These are phyloP conservation scores for Choloepus didactylus DNA, from an alignment of 2,797 vertebrate genomes.

Conservation along the genomic window DNA sequence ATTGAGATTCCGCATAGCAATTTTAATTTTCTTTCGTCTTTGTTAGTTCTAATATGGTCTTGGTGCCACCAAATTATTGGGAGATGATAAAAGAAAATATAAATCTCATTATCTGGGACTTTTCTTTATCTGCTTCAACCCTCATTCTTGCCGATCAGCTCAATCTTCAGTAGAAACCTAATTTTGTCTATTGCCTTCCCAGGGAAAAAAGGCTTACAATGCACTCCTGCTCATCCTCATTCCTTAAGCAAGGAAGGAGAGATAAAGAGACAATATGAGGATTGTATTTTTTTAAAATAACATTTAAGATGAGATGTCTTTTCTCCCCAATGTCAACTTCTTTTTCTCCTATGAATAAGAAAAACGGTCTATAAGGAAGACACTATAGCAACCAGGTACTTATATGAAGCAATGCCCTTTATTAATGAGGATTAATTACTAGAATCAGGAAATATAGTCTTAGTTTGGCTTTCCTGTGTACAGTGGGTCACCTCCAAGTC, in stretches of 20 bases:
- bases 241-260: slow-evolving; percentile 21
- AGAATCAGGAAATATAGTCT: not conserved
- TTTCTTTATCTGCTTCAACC: slow-evolving; percentile 62
- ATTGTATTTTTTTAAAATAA: slow-evolving; percentile 3
- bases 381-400: not conserved
- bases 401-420: not conserved
- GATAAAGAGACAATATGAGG: slow-evolving; percentile 35
- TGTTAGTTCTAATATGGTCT: not conserved
- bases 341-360: slow-evolving; percentile 51
- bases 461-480: not conserved
- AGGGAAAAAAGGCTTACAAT: not conserved
- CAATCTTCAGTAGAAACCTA: slow-evolving; percentile 51
- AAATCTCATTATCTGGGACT: slow-evolving; percentile 61
- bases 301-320: slow-evolving; percentile 49
- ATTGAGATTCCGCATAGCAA: not conserved
- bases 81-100: slow-evolving; percentile 68
- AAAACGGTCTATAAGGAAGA: not conserved
- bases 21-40: slow-evolving; percentile 60
- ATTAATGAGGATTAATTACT: not conserved
- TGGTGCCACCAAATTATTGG: not conserved
- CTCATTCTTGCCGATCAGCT: slow-evolving; percentile 56
- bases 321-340: not conserved
- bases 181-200: slow-evolving; percentile 55
- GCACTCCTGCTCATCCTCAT: not conserved
- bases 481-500: not conserved